Evolutionary conservation across 92 coral and sea anemone genomes (phyloP), one percentile per base, ranked within the genome.

Genomic region (Epizoanthus scotinus): DNA sequence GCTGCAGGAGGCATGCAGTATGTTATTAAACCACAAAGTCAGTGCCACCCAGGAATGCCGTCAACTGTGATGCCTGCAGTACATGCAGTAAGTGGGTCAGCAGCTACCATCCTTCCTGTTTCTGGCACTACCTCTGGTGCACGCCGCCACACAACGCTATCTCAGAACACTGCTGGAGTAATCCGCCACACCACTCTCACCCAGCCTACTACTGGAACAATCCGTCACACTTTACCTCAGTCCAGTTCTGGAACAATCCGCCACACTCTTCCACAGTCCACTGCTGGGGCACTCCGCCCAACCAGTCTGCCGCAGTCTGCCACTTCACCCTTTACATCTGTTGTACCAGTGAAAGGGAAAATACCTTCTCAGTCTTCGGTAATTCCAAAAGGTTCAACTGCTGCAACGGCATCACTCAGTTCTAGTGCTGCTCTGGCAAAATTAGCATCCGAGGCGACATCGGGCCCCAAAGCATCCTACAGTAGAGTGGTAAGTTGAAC

Each of bases 1-100:
- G 82, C 88, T 6, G 89, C 87, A 18, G 84, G 85, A 10, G 87
- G 91, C 47, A 87, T 90, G 22, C 97, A 92, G 82, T 93, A 90
- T 54, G 87, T 93, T 55, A 93, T 93, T 59, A 93, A 90, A 60
- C 97, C 97, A 6, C 97, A 93, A 70, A 93, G 97, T 29, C 95
- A 89, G 74, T 90, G 93, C 8, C 92, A 85, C 56, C 63, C 93
- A n/a, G 85, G 92, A 25, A 63, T 86, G 50, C 85, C 89, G 60
- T 66, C 77, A 57, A 70, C 82, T 6, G 78, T 73, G 42, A 80
- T 90, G 24, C 52, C 85, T 36, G 78, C 88, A 14, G 40, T 83
- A 25, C 81, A 86, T 40, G 50, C 94, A 9, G 89, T 80, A 5
- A 87, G 74, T 40, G 87, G 78, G 4, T 69, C 72, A 38, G 90